Base-by-base conservation (phyloP, 2,888 invertebrate species). In the Lycophotia porphyrea region DNA sequence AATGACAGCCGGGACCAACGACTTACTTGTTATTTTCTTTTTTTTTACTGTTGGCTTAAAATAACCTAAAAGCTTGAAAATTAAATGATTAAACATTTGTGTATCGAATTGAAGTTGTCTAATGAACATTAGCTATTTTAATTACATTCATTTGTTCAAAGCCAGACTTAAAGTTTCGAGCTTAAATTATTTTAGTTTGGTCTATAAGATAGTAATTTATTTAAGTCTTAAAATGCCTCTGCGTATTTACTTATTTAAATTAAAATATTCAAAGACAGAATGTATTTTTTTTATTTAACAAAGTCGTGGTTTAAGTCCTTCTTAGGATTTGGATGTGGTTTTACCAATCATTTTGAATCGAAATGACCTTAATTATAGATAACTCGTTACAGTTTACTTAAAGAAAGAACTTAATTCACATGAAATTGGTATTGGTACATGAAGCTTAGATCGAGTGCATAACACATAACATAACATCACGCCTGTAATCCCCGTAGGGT, bases 111-210 rank as follows among this genome's bases (percentile, higher is more conserved):
- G 18, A 31, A 31, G 27, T 47, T 8, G 31, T 71, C 44, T 42
- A 9, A 21, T 49, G 9, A 58, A 49, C 42, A 44, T 72, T 36
- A 71, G 36, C 27, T 66, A 73, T 74, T 80, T 66, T 74, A 81
- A 81, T 74, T 36, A 27, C 65, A 74, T 74, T 66, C 34, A 73
- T 73, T 49, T 58, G n/a, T 52, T 73, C 4, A n/a, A 49, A 72
- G 42, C 15, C 13, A 24, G 13, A 42, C 31, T 15, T 2, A 18
- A 71, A 78, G 31, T 80, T 52, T 49, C 8, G 5, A 49, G 31
- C 21, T 44, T 52, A 2, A 64, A 74, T 66, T 52, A 34, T 81
- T 78, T 44, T 61, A 65, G 80, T 79, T 42, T 5, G 18, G 72
- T 64, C 18, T 31, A 13, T 2, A 15, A 42, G 27, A 34, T 24